Conservation (phyloP, 2,888 invertebrate species). For the Isotomurus palustris region DNA sequence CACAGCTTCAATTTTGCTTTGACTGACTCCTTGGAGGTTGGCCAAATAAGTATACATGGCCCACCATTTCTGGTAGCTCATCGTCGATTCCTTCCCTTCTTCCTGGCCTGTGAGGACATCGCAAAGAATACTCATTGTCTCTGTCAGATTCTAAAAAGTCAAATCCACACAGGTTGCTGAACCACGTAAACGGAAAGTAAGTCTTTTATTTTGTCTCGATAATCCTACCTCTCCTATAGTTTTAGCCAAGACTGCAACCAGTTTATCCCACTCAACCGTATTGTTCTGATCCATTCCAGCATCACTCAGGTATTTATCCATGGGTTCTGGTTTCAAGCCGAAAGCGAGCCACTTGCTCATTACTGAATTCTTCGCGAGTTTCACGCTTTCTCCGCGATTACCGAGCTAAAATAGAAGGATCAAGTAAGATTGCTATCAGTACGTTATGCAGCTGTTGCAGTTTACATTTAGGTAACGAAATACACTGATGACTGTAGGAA, state of each 20-base stretch:
- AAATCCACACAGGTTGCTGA: no score
- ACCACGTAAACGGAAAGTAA: no score
- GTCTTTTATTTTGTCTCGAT: background rate
- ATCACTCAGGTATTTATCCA: background rate
- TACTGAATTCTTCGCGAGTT: background rate
- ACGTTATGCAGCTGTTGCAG: no score
- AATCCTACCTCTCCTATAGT: slow-evolving; percentile 1
- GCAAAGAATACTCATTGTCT: slow-evolving; percentile 3
- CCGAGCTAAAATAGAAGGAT: slow-evolving; percentile 5
- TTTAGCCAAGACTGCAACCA: slow-evolving; percentile 1
- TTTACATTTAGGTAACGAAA: no score
- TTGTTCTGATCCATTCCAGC: background rate
- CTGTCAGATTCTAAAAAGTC: no score
- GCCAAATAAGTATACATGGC: slow-evolving; percentile 2
- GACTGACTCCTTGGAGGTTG: background rate
- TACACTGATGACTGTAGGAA: no score
- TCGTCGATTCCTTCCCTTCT: slow-evolving; percentile 4
- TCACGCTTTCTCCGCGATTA: background rate
- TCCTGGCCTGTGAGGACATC: slow-evolving; percentile 1
- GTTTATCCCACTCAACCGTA: slow-evolving; percentile 3
- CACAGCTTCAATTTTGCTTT: background rate
- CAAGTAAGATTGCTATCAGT: no score
- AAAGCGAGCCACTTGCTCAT: background rate
- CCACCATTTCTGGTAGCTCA: slow-evolving; percentile 1
- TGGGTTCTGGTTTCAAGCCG: background rate